Evolutionary conservation across 2,797 vertebrate species (phyloP), one percentile per base, ranked within the genome.

Genomic region (Percopsis omiscomaycus): DNA sequence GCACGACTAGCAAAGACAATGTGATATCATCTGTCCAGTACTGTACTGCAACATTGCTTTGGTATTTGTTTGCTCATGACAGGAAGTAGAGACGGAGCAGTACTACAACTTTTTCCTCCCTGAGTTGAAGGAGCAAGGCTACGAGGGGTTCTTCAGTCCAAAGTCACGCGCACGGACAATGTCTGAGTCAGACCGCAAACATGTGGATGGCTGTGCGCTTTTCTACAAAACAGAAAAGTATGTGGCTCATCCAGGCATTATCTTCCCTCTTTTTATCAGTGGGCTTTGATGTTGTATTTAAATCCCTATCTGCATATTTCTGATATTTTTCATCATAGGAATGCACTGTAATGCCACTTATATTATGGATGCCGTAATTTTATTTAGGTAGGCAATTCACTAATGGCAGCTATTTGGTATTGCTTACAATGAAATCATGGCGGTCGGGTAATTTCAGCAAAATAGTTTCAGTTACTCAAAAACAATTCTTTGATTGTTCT

Each of bases 1-100:
- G 6, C 32, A 37, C 5, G 32, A 37, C 32, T 37, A 37, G 32
- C 32, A 37, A 37, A 37, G 32, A 37, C 32, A 37, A 37, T 6
- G 32, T 37, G 32, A 37, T 22, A 22, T 22, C 1, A 22, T 22
- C 32, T 0, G 6, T 4, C 6, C 2, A 37, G 4, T 37, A 6
- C 32, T 5, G 5, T 37, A 37, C 22, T 22, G 22, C 22, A 37
- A 2, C 32, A 37, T 37, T 37, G 32, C 32, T 54, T 22, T 29
- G 10, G 15, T 52, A 47, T 3, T 42, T 73, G 4, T 63, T 9
- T 59, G 3, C 61, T 22, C 22, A 22, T 62, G 69, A 53, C 77
- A 98, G 97, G 97, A 98, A 90, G 97, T 98, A 59, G 96, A 98
- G 87, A 98, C 97, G 0, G 97, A 98, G 82, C 97, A 98, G 92